These are phyloP conservation scores for Sterrhoptilus dennistouni DNA, from an alignment of 2,113 vertebrate species.

Conservation along the genomic window DNA sequence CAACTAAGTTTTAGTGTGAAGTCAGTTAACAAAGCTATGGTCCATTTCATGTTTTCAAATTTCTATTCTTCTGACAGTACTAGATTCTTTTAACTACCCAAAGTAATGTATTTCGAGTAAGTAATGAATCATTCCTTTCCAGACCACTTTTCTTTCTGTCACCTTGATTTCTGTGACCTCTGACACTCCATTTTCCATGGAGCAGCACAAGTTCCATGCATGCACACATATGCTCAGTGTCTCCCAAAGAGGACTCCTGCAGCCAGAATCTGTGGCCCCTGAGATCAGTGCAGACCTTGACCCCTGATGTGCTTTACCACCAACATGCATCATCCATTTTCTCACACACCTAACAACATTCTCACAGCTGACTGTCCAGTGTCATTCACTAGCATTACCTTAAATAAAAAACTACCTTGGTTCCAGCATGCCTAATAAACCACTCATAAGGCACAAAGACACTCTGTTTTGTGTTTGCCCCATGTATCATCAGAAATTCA, in stretches of 20 bases:
- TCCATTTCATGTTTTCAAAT: neutral
- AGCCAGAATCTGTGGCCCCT: neutral
- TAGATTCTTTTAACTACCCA: neutral
- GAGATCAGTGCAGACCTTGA: neutral
- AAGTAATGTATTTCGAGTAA: neutral
- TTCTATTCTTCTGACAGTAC: neutral
- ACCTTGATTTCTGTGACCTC: neutral
- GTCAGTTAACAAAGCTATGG: neutral
- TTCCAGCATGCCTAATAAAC: neutral
- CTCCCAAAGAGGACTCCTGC: neutral
- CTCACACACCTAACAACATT: neutral
- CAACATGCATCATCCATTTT: neutral
- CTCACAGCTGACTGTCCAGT: neutral
- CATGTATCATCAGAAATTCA: neutral
- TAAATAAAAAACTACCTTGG: neutral
- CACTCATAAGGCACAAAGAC: neutral
- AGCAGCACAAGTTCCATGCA: neutral
- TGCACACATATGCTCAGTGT: neutral
- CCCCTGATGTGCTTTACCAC: neutral
- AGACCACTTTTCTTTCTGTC: neutral
- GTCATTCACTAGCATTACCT: neutral
- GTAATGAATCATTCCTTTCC: neutral
- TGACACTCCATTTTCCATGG: neutral
- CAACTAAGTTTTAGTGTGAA: neutral
- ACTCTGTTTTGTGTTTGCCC: neutral